A percentile compares a stretch with the other conserved stretches of the same genome.
These are phyloP conservation scores for Grantiella picta DNA, from an alignment of 2,113 vertebrate genomes.

Conservation along the genomic window DNA sequence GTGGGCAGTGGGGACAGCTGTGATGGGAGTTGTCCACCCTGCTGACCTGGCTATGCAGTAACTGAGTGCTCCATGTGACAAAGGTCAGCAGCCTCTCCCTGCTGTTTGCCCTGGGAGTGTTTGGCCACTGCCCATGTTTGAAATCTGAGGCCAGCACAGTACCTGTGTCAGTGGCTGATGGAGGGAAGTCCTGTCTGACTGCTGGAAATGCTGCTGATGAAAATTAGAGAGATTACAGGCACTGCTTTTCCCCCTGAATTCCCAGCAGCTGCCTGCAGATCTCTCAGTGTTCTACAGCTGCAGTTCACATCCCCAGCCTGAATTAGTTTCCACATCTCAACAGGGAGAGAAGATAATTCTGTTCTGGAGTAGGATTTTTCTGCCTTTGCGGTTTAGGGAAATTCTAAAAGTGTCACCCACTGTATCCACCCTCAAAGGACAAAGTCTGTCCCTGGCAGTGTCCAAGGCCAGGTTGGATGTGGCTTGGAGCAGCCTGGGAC, in stretches of 20 bases:
- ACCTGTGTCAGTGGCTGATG: rapidly evolving
- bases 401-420: rapidly evolving
- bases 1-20: not conserved
- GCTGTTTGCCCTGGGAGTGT: not conserved
- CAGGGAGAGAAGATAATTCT: not conserved
- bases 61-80: not conserved
- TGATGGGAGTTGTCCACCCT: not conserved
- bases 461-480: rapidly evolving
- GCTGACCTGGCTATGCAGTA: not conserved
- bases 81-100: not conserved
- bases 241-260: not conserved
- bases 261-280: not conserved
- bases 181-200: rapidly evolving
- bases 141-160: not conserved
- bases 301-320: not conserved
- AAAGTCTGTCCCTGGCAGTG: not conserved
- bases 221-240: not conserved
- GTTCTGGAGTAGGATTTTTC: not conserved
- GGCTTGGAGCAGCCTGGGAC: not conserved
- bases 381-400: not conserved
- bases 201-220: not conserved
- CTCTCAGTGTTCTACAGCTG: not conserved
- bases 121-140: rapidly evolving
- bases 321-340: not conserved
- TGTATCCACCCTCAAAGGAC: not conserved